Evolutionary conservation across 2,797 vertebrate species (phyloP).

Genomic region (Numenius phaeopus): DNA sequence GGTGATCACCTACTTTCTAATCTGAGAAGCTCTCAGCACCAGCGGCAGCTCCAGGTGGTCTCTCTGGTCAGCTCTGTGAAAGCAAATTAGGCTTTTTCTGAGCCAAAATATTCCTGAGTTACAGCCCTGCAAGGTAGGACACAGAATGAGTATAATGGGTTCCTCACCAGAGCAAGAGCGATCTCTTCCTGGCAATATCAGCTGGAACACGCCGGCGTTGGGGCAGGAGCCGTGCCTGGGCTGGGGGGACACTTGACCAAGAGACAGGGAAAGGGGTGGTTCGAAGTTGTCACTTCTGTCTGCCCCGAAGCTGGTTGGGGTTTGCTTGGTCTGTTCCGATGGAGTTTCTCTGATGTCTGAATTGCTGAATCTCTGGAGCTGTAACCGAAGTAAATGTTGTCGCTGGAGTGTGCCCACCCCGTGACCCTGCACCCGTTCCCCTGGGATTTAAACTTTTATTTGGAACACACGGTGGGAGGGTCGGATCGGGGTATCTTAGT

Average conservation of each 20-base stretch:
- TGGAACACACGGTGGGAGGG: not conserved
- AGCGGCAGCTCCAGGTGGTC: not conserved
- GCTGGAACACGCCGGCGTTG: rapidly evolving
- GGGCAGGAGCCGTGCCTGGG: not conserved
- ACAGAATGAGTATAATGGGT: not conserved
- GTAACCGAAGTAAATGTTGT: not conserved
- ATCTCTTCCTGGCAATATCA: not conserved
- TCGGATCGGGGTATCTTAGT: not conserved
- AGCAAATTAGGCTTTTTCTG: not conserved
- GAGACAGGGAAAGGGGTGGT: not conserved
- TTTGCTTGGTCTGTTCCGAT: not conserved
- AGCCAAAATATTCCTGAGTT: not conserved
- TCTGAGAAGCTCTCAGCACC: not conserved
- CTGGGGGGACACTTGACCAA: not conserved
- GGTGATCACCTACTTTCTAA: not conserved
- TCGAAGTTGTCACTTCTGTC: not conserved
- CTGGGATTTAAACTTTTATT: not conserved
- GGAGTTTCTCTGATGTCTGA: not conserved
- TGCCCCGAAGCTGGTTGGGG: not conserved
- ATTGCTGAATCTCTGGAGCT: not conserved
- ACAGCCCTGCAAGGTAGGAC: not conserved
- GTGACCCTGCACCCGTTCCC: not conserved
- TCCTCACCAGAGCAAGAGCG: not conserved
- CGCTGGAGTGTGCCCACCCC: not conserved
- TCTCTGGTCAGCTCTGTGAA: not conserved